phyloP scores from a whole-genome alignment of 2,888 invertebrate genomes.

The Erpobdella octoculata region DNA sequence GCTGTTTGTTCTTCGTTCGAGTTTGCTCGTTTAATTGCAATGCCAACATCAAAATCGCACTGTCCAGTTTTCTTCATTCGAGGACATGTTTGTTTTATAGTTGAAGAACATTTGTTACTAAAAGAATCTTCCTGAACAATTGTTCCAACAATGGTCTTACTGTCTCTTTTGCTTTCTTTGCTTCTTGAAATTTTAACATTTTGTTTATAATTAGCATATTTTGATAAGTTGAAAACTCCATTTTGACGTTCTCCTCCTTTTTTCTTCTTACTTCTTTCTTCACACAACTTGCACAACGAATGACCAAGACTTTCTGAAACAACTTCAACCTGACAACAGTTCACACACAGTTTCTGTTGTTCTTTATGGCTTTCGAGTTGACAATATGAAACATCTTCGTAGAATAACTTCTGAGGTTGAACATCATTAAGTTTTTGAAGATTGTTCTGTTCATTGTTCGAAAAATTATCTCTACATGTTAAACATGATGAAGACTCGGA shows the following conservation, averaged over 20 bases:
- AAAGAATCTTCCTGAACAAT: neutral
- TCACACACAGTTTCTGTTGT: neutral
- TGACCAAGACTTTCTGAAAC: neutral
- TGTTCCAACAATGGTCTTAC: slow-evolving; percentile 19
- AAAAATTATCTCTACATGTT: neutral
- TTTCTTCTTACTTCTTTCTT: too few relatives aligned
- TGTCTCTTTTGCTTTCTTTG: neutral
- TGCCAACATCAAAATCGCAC: neutral
- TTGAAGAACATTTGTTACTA: neutral
- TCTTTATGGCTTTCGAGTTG: neutral
- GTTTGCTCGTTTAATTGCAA: neutral
- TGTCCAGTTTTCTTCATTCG: neutral
- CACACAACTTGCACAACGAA: too few relatives aligned
- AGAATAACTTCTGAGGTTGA: too few relatives aligned
- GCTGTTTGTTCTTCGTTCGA: too few relatives aligned
- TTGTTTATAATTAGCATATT: too few relatives aligned
- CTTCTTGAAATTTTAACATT: neutral
- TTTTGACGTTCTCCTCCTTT: neutral
- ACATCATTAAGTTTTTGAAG: too few relatives aligned
- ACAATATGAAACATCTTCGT: too few relatives aligned
- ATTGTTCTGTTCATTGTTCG: neutral
- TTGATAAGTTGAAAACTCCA: neutral
- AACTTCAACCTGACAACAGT: neutral
- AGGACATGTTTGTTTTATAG: neutral
- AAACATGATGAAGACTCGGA: neutral